phyloP scores from a whole-genome alignment of 2,888 invertebrate species.

The Pristionchus mayeri region DNA sequence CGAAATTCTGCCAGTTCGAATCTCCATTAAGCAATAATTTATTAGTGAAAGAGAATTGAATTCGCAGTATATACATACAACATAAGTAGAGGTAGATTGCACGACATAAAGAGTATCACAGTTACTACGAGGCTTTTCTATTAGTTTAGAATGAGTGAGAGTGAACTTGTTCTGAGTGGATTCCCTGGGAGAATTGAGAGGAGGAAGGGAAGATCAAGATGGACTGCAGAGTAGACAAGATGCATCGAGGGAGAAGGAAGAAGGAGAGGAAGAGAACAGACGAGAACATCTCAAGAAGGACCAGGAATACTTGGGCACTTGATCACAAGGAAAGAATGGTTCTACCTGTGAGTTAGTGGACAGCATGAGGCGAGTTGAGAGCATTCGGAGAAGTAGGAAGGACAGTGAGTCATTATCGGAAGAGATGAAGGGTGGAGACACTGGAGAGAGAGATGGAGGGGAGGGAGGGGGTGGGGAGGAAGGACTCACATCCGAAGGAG shows the following conservation, averaged over 20 bases:
- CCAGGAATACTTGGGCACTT: too few relatives aligned
- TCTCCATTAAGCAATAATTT: not conserved
- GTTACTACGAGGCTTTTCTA: not conserved
- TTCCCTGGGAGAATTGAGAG: not conserved
- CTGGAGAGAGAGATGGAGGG: not conserved
- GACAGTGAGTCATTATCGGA: constrained; percentile 4
- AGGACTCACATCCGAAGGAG: not conserved
- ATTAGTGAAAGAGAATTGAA: not conserved
- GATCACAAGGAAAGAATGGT: too few relatives aligned
- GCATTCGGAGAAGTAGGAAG: constrained; percentile 6
- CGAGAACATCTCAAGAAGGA: constrained; percentile 47
- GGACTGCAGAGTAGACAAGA: constrained; percentile 20
- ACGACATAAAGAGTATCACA: not conserved
- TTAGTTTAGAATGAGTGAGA: not conserved
- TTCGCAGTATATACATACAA: not conserved
- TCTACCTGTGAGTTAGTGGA: constrained; percentile 18
- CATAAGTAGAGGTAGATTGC: not conserved
- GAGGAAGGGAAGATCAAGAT: not conserved
- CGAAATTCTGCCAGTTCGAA: not conserved
- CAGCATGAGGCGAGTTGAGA: constrained; percentile 31
- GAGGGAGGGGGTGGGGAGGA: too few relatives aligned
- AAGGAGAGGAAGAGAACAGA: not conserved
- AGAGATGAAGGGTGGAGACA: constrained; percentile 14
- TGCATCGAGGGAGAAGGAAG: constrained; percentile 39
- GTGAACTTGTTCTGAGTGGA: not conserved